Base-by-base conservation (phyloP, 64 coral and sea anemone species). In the Exaiptasia diaphana region DNA sequence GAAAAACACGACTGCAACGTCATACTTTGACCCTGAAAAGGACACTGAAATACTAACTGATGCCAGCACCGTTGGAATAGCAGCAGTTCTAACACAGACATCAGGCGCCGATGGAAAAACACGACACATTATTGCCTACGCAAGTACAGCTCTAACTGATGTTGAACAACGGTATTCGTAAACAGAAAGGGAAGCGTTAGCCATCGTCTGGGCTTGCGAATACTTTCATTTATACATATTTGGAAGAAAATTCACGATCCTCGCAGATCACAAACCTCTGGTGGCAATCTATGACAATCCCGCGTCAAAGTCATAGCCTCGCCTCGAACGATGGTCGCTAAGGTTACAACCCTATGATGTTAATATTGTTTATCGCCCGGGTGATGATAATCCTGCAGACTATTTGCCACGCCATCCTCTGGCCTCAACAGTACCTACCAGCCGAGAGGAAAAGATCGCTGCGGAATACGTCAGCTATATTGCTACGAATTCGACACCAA, bases 301-400 rank as follows among this genome's bases (percentile, higher is more conserved):
- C 28, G 39, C 62, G 3, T 37, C 33, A 18, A 13, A 15, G 13
- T 17, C 62, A 0, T 67, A 29, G 2, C 20, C 77, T 8, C 41
- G 77, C 56, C 63, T 86, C 8, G 83, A 64, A 38, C 64, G 23
- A 86, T 86, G 83, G 62, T 36, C 13, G n/a, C n/a, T n/a, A n/a
- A n/a, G n/a, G n/a, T n/a, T n/a, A n/a, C n/a, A n/a, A n/a, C 81
- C 69, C 1, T 85, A 85, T 43, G 10, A 5, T 0, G 72, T 44
- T 53, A 27, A 86, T 33, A 49, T 76, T 20, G 27, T 53, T 9
- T 90, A 90, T 25, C 53, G 77, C 25, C 87, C 87, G 3, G 73
- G 79, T 44, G 83, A 53, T 29, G 68, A 90, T 25, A 90, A 90
- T 27, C 88, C 88, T 7, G 88, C 88, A 22, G 79, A 90, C 30